Conservation (phyloP, 2,113 vertebrate species). For the Dromaius novaehollandiae region DNA sequence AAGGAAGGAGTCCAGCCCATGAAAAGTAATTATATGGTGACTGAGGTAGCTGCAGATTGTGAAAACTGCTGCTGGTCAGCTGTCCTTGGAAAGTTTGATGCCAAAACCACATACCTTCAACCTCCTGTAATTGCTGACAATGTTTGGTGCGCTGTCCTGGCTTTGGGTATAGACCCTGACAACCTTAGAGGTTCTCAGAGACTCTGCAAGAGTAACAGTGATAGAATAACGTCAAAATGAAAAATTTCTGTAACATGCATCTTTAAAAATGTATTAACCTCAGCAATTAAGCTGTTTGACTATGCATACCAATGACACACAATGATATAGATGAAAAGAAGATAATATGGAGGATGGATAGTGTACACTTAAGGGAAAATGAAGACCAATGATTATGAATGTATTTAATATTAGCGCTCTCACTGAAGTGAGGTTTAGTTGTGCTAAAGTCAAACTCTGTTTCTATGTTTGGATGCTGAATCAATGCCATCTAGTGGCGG, state of each 20-base stretch:
- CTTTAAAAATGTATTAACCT: neutral
- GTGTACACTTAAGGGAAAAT: neutral
- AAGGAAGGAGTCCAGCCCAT: neutral
- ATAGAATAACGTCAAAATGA: neutral
- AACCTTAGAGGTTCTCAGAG: neutral
- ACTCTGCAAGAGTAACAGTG: neutral
- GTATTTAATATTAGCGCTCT: neutral
- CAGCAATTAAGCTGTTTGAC: neutral
- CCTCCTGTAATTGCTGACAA: neutral
- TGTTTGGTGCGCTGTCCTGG: neutral
- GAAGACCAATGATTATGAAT: neutral
- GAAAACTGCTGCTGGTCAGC: neutral
- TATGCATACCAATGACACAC: too few relatives aligned
- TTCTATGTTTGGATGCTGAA: conserved; percentile 51
- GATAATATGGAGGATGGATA: neutral
- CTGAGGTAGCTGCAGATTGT: neutral
- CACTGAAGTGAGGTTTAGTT: neutral
- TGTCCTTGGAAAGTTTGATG: neutral
- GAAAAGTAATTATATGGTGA: neutral
- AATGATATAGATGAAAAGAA: neutral
- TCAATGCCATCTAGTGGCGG: conserved; percentile 78
- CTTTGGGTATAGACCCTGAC: neutral
- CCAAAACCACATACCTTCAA: neutral
- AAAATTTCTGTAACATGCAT: neutral
- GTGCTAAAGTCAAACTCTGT: neutral